These are phyloP conservation scores for Cryptomyrus ogoouensis DNA, from an alignment of 2,113 vertebrate species.

Conservation along the genomic window DNA sequence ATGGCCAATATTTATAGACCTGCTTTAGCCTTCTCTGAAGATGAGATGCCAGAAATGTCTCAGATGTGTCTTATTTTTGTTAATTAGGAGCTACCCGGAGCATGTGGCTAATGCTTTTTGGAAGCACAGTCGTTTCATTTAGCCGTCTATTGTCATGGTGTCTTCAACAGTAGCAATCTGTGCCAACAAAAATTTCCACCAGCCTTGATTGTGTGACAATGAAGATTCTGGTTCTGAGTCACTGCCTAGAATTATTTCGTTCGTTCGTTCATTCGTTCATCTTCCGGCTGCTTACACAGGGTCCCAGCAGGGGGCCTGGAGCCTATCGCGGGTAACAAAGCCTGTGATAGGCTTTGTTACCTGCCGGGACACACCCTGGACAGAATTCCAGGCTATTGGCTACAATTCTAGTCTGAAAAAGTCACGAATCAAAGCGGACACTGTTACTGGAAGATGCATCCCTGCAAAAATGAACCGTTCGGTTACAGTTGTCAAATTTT, in stretches of 20 bases:
- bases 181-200: neutral
- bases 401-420: neutral
- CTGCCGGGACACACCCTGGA: neutral
- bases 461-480: neutral
- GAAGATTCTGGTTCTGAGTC: neutral
- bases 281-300: neutral
- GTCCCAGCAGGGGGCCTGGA: neutral
- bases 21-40: neutral
- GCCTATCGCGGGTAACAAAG: neutral
- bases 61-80: neutral
- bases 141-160: neutral
- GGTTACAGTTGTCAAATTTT: neutral
- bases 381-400: neutral
- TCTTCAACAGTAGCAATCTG: neutral
- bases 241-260: neutral
- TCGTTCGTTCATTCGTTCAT: neutral
- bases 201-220: neutral
- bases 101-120: neutral
- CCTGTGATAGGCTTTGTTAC: no score
- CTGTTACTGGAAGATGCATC: neutral
- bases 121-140: neutral
- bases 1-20: conserved; percentile 33
- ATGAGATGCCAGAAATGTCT: neutral
- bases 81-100: neutral
- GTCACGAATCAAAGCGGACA: neutral